Evolutionary conservation across 2,797 vertebrate genomes (phyloP), one percentile per base, ranked within the genome.

Genomic region (Podargus strigoides): DNA sequence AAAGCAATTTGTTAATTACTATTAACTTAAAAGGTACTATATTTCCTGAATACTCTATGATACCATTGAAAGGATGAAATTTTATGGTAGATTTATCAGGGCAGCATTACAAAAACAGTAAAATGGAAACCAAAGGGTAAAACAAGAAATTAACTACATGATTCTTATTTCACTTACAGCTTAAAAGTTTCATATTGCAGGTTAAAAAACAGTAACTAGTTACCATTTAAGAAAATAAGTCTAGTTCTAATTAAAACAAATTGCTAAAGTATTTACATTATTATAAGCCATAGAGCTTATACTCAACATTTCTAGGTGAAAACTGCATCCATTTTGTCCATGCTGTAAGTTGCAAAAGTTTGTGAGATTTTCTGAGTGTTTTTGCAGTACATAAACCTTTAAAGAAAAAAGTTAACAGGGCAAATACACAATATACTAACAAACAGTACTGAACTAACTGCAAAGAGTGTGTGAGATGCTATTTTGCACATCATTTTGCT

Each of bases 111-210:
- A 97, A 95, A 96, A 97, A 90, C 85, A 96, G 94, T 91, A 92
- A 97, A 93, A 97, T 97, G 98, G 98, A 98, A 98, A 98, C 98
- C 98, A 98, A 98, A 98, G 98, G 98, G 98, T 98, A 98, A 98
- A 98, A 98, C 93, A 96, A 94, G 92, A 82, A 96, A 81, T 94
- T 87, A 95, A 95, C 87, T 94, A 76, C 36, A 60, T 46, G 86
- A 93, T 49, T 92, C 87, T 97, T 95, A 94, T 50, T 95, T 95
- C 85, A 95, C 94, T 96, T 95, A 92, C 27, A 96, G 96, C 85
- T 93, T 93, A 90, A 63, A 87, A 94, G 58, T 86, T 96, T 95
- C 92, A 92, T 87, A 97, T 77, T 95, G 93, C 91, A 97, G 85
- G 86, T 96, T 93, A 97, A 95, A 96, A 96, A 90, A 96, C 83